Evolutionary conservation across 2,113 vertebrate species (phyloP).

Genomic region (Trachemys scripta): DNA sequence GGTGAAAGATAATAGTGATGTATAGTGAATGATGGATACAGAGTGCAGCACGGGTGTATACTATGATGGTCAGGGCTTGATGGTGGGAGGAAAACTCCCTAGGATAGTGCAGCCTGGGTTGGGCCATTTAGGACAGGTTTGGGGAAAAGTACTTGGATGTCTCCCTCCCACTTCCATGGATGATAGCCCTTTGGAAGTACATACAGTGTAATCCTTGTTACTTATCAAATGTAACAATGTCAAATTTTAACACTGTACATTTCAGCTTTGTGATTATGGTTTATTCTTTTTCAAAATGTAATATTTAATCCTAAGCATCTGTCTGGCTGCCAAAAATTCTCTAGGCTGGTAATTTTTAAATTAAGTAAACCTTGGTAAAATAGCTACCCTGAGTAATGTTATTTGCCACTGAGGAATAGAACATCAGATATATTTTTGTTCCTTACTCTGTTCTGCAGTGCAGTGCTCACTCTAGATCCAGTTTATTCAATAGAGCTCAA

Average conservation of each 20-base stretch:
- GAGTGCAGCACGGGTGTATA: not conserved
- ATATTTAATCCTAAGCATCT: not conserved
- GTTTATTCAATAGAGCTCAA: not conserved
- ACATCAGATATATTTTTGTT: not conserved
- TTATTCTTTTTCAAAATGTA: not conserved
- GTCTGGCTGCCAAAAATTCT: not conserved
- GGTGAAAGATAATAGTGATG: not conserved
- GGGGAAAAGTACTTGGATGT: not conserved
- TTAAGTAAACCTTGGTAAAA: not conserved
- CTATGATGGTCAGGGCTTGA: not conserved
- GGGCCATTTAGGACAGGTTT: not conserved
- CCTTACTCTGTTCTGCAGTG: not conserved
- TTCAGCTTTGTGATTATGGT: not conserved
- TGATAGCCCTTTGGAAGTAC: not conserved
- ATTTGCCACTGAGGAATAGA: not conserved
- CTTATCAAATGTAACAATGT: not conserved
- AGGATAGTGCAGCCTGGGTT: not conserved
- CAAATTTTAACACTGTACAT: not conserved
- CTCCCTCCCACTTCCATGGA: not conserved
- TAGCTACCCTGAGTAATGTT: not conserved
- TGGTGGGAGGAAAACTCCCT: not conserved
- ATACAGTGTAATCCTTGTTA: not conserved
- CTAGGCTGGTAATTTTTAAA: not conserved
- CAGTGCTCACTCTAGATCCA: not conserved
- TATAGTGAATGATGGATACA: not conserved